Conservation (phyloP, 2,888 invertebrate genomes). For the Scaptodrosophila latifasciaeformis region DNA sequence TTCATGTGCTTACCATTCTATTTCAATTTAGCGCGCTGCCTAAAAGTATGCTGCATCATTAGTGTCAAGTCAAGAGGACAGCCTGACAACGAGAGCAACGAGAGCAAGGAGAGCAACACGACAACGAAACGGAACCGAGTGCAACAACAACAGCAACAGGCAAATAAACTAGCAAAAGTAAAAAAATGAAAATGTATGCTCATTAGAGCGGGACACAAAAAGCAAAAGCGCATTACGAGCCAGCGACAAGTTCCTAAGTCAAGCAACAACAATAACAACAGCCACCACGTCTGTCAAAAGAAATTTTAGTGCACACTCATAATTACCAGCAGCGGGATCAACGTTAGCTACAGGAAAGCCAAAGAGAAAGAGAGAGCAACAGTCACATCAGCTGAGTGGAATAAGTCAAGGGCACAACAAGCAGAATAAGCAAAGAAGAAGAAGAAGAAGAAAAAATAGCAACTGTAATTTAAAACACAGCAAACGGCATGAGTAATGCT, state of each 20-base stretch:
- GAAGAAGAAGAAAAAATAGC: conserved; percentile 14
- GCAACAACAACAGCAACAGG: conserved; percentile 14
- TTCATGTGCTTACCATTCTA: conserved; percentile 47
- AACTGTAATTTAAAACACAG: conserved; percentile 22
- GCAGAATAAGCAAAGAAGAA: neutral
- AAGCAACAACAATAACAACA: conserved; percentile 20
- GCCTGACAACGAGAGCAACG: conserved; percentile 5
- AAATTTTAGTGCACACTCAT: conserved; percentile 31
- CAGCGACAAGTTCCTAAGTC: conserved; percentile 58
- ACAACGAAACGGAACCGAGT: conserved; percentile 7
- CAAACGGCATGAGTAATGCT: conserved; percentile 12
- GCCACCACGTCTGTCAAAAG: conserved; percentile 14
- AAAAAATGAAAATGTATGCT: conserved; percentile 35
- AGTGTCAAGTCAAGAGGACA: conserved; percentile 42
- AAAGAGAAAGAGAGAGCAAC: neutral
- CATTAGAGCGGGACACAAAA: conserved; percentile 28
- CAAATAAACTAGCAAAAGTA: conserved; percentile 2
- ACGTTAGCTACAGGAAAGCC: conserved; percentile 10
- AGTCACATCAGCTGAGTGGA: conserved; percentile 8
- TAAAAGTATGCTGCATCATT: conserved; percentile 62
- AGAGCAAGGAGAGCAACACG: conserved; percentile 3
- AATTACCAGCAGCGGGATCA: conserved; percentile 34
- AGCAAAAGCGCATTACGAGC: conserved; percentile 63
- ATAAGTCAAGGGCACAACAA: conserved; percentile 45
- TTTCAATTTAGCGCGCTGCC: conserved; percentile 62